Conservation (phyloP, 1,140 invertebrate genomes). For the Pogonomyrmex barbatus region DNA sequence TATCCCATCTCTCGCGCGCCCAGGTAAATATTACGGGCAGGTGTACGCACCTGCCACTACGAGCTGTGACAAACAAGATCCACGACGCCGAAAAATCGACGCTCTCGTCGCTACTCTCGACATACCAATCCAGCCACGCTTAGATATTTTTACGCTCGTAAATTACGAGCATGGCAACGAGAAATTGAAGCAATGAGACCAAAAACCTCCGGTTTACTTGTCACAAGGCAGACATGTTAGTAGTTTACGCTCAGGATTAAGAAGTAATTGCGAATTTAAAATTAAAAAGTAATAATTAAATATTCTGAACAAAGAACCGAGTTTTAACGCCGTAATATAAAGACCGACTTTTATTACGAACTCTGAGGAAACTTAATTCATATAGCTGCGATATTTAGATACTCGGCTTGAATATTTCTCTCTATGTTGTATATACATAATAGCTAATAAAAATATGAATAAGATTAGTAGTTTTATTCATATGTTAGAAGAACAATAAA, state of each 20-base stretch:
- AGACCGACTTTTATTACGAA: conserved; percentile 21
- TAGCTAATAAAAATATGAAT: background rate
- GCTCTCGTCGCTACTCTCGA: conserved; percentile 4
- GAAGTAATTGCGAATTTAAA: background rate
- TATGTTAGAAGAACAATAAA: background rate
- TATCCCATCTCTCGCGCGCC: conserved; percentile 75
- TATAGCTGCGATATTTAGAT: conserved; percentile 6
- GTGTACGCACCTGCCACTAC: conserved; percentile 57
- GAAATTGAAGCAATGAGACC: background rate
- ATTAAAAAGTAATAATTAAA: conserved; percentile 30
- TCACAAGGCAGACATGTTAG: background rate
- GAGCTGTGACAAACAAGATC: conserved; percentile 39
- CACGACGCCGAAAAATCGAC: conserved; percentile 47
- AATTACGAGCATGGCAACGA: conserved; percentile 11
- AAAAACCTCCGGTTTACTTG: background rate
- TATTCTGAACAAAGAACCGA: background rate
- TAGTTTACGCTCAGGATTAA: background rate
- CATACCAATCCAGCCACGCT: background rate
- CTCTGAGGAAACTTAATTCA: background rate
- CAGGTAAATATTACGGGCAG: conserved; percentile 74
- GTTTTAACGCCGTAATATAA: conserved; percentile 23
- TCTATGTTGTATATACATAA: background rate
- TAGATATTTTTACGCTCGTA: conserved; percentile 19
- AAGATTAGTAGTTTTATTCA: background rate
- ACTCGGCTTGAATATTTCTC: background rate